Percentiles rank a stretch among this genome's conserved stretches.
phyloP scores from a whole-genome alignment of 1,140 invertebrate species.

The Solenopsis fugax region DNA sequence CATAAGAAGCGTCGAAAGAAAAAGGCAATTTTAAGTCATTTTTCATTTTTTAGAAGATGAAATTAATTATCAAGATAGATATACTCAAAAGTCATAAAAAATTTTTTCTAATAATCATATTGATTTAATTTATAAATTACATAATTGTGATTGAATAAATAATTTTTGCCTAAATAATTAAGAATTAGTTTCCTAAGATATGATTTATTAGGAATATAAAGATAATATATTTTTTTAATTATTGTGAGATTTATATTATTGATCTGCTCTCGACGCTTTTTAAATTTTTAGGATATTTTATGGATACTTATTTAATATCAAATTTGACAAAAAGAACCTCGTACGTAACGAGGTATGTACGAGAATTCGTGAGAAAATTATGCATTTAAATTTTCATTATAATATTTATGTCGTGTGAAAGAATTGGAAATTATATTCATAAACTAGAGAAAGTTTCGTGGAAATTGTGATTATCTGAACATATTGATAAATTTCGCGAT shows the following conservation, averaged over 20 bases:
- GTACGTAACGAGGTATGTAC: not conserved
- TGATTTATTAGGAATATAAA: not conserved
- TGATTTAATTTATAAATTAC: not conserved
- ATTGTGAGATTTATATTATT: not conserved
- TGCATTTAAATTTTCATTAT: not conserved
- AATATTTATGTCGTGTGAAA: not conserved
- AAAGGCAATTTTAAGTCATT: not conserved
- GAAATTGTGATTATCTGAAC: not conserved
- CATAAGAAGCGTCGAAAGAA: not conserved
- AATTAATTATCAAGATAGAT: not conserved
- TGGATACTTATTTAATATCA: not conserved
- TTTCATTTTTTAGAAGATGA: not conserved
- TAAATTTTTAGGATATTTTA: not conserved
- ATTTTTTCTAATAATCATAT: not conserved
- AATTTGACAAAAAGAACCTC: not conserved
- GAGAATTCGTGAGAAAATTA: not conserved
- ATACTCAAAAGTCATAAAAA: not conserved
- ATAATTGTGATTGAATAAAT: not conserved
- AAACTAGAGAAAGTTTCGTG: not conserved
- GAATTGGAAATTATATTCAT: not conserved
- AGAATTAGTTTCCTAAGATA: not conserved
- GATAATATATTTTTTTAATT: not conserved
- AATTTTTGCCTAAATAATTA: not conserved
- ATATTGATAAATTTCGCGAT: not conserved
- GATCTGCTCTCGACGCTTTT: not conserved